These are phyloP conservation scores for Chelon labrosus DNA, from an alignment of 2,797 vertebrate species.

Conservation along the genomic window DNA sequence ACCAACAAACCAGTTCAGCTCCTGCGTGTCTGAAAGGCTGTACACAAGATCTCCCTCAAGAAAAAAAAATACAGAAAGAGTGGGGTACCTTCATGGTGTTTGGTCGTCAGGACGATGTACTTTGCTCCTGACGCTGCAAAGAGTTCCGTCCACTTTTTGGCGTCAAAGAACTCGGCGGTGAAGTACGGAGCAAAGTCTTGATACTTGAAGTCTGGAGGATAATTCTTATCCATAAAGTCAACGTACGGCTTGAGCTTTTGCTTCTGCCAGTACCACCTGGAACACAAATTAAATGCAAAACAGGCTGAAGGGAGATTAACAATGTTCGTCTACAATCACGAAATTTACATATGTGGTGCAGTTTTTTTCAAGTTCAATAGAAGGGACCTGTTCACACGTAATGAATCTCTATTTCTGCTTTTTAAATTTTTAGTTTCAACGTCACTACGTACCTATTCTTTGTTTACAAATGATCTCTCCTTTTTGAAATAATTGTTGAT, in stretches of 20 bases:
- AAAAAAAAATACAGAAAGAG: not conserved
- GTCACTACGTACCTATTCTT: no score
- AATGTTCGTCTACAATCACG: no score
- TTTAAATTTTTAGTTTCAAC: no score
- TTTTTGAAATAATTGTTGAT: no score
- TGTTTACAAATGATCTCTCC: no score
- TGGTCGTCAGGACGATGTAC: conserved; percentile 95
- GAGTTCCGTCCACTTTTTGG: conserved; percentile 91
- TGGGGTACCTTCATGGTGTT: conserved; percentile 95
- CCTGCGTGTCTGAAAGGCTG: not conserved
- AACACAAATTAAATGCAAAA: not conserved
- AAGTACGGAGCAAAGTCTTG: conserved; percentile 92
- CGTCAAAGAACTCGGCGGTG: conserved; percentile 92
- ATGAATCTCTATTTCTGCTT: no score
- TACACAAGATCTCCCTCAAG: not conserved
- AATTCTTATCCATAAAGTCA: conserved; percentile 92
- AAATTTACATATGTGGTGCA: no score
- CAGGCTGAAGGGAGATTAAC: not conserved
- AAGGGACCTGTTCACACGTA: no score
- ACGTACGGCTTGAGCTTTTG: conserved; percentile 84
- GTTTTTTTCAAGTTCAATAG: no score
- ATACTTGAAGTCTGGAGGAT: conserved; percentile 91
- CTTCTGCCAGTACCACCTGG: conserved; percentile 94
- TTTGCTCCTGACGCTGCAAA: conserved; percentile 93
- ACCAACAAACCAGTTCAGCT: not conserved